Base-by-base conservation (phyloP, 2,888 invertebrate species). In the Xanthia icteritia region DNA sequence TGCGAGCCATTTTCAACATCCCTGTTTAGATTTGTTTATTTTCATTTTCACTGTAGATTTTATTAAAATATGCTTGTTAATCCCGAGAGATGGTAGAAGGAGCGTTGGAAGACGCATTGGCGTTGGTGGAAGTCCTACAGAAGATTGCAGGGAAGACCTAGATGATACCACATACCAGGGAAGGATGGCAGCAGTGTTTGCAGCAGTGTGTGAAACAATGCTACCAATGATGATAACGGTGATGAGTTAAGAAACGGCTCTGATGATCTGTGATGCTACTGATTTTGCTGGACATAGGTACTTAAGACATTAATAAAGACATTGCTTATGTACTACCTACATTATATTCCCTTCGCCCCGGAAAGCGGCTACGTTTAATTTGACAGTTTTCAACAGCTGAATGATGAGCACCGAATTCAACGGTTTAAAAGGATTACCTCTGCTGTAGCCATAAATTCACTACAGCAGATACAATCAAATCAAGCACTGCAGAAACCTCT, bases 1-100 rank as follows among this genome's bases (percentile, higher is more conserved):
- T 36, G 54, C 61, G 15, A 56, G 48, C 79, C 48, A 56, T 77
- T 78, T 79, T 42, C 31, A 78, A 61, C 27, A 61, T n/a, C 54
- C 48, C 36, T 27, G 63, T 67, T 83, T 63, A 77, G 67, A 27
- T 77, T 58, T 39, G 36, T 23, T 45, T 39, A 39, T 39, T 39
- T 39, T 36, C 15, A 20, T 45, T 61, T 65, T 23, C 20, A n/a
- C 4, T 61, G n/a, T 17, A 48, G 17, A 51, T 11, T 51, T 17
- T 51, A 15, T 2, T 20, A 11, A 61, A 68, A 27, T 56, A 45
- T 45, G 23, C 23, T 31, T 23, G 23, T 67, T 48, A 31, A 54
- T 15, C 31, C 2, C 5, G 23, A 58, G 23, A 58, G 20, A 23
- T 6, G 8, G 31, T n/a, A 23, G 23, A 31, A 51, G 20, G 9